Evolutionary conservation across 2,113 vertebrate species (phyloP), one percentile per base, ranked within the genome.

Genomic region (Puffinus mauretanicus): DNA sequence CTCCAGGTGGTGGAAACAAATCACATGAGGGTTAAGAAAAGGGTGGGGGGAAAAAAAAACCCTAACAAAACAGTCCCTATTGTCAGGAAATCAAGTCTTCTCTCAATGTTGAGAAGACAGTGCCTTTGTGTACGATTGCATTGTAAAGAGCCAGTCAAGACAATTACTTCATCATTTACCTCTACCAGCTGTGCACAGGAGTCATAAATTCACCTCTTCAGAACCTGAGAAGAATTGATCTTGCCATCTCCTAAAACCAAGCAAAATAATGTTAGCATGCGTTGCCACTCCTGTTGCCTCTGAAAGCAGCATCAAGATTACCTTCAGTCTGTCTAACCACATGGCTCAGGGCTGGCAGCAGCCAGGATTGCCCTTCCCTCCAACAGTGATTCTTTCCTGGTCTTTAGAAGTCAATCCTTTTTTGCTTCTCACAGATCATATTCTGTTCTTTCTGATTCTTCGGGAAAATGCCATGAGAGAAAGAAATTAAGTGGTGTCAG

Each of bases 11-110:
- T 81, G 18, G 47, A 67, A 57, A 46, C 71, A 49, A 76, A 58
- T 36, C 25, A 64, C 22, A 26, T 18, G 16, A 30, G 4, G 4
- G 12, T 60, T 65, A 58, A 84, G 36, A 46, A 84, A 80, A 54
- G 13, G 2, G 5, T 5, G 2, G 7, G 10, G 10, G 10, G 0
- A 3, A 4, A n/a, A 44, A 52, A 42, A 30, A 10, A 52, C 67
- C 15, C 13, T n/a, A 72, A 47, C 40, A 73, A 54, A 76, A 13
- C 25, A 34, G 32, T 57, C 16, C 5, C 5, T 82, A 9, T 38
- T 55, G 9, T 49, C 47, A 55, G 32, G 27, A 64, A 58, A 75
- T 54, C 11, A 34, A 54, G 19, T 19, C 44, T 73, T 44, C 12
- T 55, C 30, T 82, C 60, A 69, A 2, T 24, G 26, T 27, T 79